Percentiles rank a stretch among this genome's conserved stretches.
Conservation (phyloP, 2,797 vertebrate species). For the Mycteria americana region DNA sequence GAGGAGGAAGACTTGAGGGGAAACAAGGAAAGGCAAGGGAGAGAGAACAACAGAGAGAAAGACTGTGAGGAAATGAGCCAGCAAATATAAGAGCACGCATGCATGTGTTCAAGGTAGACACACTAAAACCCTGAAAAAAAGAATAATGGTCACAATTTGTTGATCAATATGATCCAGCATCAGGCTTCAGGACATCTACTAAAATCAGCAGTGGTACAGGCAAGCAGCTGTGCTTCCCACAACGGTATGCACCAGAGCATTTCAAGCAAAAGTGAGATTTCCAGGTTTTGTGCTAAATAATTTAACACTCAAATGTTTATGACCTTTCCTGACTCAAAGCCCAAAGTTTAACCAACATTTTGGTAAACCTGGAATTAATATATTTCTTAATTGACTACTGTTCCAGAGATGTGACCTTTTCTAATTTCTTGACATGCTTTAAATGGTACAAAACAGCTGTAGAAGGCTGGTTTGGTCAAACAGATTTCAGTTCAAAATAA, state of each 20-base stretch:
- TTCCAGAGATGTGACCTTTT: neutral
- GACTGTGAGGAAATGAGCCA: neutral
- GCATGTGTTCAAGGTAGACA: neutral
- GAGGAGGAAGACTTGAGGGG: neutral
- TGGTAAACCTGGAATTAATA: neutral
- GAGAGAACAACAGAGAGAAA: neutral
- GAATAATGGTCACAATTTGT: neutral
- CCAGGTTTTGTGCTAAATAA: neutral
- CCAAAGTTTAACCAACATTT: neutral
- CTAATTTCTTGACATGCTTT: neutral
- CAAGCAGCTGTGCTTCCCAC: neutral
- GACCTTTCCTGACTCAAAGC: neutral
- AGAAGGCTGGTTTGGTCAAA: neutral
- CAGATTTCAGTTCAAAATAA: neutral
- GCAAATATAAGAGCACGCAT: neutral
- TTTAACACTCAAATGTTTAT: neutral
- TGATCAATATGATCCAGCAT: neutral
- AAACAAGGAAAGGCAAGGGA: neutral
- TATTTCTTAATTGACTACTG: neutral
- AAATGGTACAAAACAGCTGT: neutral
- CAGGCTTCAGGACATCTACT: neutral
- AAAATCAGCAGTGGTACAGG: neutral
- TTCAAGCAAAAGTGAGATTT: neutral
- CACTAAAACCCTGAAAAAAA: neutral
- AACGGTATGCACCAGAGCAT: rapidly evolving